Evolutionary conservation across 2,888 invertebrate species (phyloP).

Genomic region (Macrophya annulata): DNA sequence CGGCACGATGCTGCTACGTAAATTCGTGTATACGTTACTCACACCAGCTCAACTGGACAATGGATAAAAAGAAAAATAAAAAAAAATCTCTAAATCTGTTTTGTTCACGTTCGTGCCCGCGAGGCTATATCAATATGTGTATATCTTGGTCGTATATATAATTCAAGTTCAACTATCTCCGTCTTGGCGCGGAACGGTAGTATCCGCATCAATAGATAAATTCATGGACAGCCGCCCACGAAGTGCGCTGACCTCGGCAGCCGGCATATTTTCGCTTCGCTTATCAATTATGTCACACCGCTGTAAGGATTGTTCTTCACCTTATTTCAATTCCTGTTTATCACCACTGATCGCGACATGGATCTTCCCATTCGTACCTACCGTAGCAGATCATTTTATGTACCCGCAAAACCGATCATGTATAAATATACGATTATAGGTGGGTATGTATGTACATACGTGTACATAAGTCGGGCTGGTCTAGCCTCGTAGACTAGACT

Average conservation of each 20-base stretch:
- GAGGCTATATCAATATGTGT: not conserved
- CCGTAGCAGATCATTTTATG: not conserved
- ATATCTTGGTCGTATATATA: constrained; percentile 6
- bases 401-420: not conserved
- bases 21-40: not conserved
- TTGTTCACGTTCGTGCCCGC: constrained; percentile 6
- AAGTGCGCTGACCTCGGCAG: constrained; percentile 66
- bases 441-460: no score
- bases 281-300: constrained; percentile 68
- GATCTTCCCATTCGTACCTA: not conserved
- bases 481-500: constrained; percentile 11
- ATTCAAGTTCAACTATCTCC: constrained; percentile 49
- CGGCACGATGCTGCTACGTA: not conserved
- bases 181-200: constrained; percentile 55
- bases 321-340: not conserved
- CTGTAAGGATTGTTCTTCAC: constrained; percentile 37
- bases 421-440: no score
- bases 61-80: no score
- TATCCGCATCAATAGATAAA: constrained; percentile 63
- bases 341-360: not conserved
- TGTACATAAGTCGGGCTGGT: not conserved
- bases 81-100: not conserved
- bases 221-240: constrained; percentile 59
- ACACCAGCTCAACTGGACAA: not conserved
- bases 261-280: constrained; percentile 65